Conservation (phyloP, 2,113 vertebrate genomes). For the Microtus oregoni region DNA sequence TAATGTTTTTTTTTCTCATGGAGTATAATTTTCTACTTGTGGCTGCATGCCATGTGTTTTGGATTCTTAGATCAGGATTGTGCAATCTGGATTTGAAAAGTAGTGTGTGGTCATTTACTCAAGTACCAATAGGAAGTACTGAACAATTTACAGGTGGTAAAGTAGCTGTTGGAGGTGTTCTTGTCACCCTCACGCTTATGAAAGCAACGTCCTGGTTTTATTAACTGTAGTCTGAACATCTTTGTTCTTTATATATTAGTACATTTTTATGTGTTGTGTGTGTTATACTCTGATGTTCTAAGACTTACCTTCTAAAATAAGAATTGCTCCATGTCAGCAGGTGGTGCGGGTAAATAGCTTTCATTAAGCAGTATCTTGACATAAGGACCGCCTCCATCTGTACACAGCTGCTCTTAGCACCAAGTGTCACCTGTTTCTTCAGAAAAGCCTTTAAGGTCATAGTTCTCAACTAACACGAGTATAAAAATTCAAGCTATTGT, state of each 20-base stretch:
- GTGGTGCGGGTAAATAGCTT: not conserved
- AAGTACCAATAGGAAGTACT: not conserved
- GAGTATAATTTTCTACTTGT: not conserved
- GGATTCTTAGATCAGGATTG: not conserved
- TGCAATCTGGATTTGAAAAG: not conserved
- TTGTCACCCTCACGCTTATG: not conserved
- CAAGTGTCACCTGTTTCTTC: not conserved
- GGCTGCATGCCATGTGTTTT: not conserved
- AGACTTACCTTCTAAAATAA: not conserved
- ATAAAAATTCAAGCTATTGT: not conserved
- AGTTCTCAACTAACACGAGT: not conserved
- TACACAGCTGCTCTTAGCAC: not conserved
- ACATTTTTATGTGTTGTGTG: not conserved
- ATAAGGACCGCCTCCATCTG: not conserved
- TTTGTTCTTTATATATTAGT: not conserved
- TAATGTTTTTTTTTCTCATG: not conserved
- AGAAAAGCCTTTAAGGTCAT: not conserved
- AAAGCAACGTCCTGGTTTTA: conserved; percentile 1
- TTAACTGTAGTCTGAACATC: not conserved
- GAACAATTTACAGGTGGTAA: not conserved
- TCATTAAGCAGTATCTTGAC: not conserved
- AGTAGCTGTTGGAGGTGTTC: not conserved
- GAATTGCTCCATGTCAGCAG: not conserved
- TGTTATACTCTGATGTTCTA: not conserved
- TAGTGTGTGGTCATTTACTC: not conserved